Evolutionary conservation across 2,888 invertebrate species (phyloP), one percentile per base, ranked within the genome.

Genomic region (Druceiella hillmani): DNA sequence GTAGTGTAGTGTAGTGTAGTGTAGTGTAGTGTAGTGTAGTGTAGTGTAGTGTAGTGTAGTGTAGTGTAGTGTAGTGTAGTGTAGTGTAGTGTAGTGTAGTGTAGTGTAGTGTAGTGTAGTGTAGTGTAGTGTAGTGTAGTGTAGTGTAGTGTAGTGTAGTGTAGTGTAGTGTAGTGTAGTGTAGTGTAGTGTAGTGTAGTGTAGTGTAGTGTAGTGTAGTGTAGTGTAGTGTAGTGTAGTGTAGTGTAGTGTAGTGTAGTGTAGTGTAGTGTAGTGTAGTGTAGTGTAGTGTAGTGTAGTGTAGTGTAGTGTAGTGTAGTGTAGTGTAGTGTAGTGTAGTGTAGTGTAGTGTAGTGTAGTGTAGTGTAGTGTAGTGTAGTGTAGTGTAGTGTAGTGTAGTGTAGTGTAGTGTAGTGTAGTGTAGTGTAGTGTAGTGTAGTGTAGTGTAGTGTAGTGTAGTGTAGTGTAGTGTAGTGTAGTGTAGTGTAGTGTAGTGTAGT

Each of bases 141-240:
- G 22, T 20, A 20, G 22, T 20, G 22, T 20, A 20, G 22, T 20
- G 22, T 20, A 20, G 22, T 20, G 22, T 7, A 9, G 22, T 20
- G 25, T 25, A 25, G 25, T 25, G 25, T 25, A 25, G 25, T 25
- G 25, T 4, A 25, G 25, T 25, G 25, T 25, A 25, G 25, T 25
- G 25, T 4, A 20, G 22, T 20, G 22, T 9, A 20, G 22, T 20
- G 22, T 9, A 20, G 22, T 20, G 22, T 9, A 20, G n/a, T n/a
- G n/a, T 9, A 20, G 22, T 20, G 22, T 9, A 20, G 22, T 20
- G 22, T 9, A 20, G 22, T 20, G 22, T 9, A 20, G 22, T 20
- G 22, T 9, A 20, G 22, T 20, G 22, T 9, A 20, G 22, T 20
- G 22, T 9, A 20, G 22, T 20, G 22, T 9, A 20, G 22, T 20